Conservation (phyloP, 2,113 vertebrate species). For the Macaca nemestrina region DNA sequence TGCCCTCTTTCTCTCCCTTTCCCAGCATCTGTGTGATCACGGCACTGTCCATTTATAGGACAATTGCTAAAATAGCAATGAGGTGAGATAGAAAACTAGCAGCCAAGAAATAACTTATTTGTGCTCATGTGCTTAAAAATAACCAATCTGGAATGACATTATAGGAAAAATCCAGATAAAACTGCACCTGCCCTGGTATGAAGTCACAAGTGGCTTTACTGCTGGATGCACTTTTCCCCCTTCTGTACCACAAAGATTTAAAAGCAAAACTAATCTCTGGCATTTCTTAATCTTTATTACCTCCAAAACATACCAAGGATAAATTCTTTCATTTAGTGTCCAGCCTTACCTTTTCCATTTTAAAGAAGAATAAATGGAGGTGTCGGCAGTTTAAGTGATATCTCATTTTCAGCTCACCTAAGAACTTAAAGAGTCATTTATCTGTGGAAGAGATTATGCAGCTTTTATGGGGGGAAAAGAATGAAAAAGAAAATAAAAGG, state of each 20-base stretch:
- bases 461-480: neutral
- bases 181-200: neutral
- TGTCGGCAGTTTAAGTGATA: neutral
- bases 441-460: neutral
- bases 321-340: neutral
- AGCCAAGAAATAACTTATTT: conserved; percentile 66
- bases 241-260: neutral
- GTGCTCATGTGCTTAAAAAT: conserved; percentile 68
- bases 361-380: neutral
- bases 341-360: neutral
- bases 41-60: conserved; percentile 63
- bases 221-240: neutral
- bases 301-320: neutral
- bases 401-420: neutral
- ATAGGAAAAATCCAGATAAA: conserved; percentile 56
- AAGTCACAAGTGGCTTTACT: neutral
- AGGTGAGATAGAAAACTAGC: conserved; percentile 56
- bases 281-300: neutral
- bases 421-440: neutral
- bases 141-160: conserved; percentile 53
- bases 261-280: neutral
- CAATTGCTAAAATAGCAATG: conserved; percentile 63
- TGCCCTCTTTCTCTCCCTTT: neutral
- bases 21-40: conserved; percentile 31
- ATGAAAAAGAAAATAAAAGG: neutral